Evolutionary conservation across 2,797 vertebrate genomes (phyloP).

Genomic region (Sebastes steindachneri): DNA sequence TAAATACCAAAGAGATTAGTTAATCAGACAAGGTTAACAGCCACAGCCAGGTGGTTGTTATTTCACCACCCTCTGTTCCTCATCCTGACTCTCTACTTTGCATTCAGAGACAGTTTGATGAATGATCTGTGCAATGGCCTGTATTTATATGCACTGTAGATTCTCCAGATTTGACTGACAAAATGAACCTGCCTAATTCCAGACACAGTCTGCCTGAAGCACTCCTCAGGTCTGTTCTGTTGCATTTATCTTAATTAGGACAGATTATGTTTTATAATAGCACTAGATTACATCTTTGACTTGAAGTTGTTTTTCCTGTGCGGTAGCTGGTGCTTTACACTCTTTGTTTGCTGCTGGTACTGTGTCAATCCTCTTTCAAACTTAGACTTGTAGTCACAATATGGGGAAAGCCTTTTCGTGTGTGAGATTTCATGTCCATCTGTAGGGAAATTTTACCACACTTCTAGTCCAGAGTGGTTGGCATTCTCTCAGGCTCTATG

Average conservation of each 20-base stretch:
- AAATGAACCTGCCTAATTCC: neutral
- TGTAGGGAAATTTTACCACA: neutral
- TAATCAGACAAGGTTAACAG: neutral
- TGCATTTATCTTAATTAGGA: neutral
- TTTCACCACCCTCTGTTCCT: constrained; percentile 8
- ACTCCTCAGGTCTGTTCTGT: neutral
- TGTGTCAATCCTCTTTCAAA: neutral
- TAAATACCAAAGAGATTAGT: neutral
- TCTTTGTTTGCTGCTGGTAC: neutral
- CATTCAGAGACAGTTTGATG: constrained; percentile 64
- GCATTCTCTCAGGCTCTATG: too few relatives aligned
- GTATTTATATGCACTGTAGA: neutral
- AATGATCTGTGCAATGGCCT: constrained; percentile 18
- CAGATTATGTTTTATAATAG: neutral
- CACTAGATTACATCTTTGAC: neutral
- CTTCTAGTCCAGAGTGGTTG: neutral
- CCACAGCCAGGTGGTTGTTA: constrained; percentile 2
- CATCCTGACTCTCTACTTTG: constrained; percentile 39
- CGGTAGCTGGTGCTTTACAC: neutral
- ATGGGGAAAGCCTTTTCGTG: neutral
- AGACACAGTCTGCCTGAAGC: neutral
- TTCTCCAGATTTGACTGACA: constrained; percentile 44
- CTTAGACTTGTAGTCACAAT: neutral
- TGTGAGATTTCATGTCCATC: neutral
- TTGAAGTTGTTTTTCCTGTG: neutral